A percentile compares a stretch with the other conserved stretches of the same genome.
phyloP scores from a whole-genome alignment of 2,113 vertebrate species.

The Bombycilla garrulus region DNA sequence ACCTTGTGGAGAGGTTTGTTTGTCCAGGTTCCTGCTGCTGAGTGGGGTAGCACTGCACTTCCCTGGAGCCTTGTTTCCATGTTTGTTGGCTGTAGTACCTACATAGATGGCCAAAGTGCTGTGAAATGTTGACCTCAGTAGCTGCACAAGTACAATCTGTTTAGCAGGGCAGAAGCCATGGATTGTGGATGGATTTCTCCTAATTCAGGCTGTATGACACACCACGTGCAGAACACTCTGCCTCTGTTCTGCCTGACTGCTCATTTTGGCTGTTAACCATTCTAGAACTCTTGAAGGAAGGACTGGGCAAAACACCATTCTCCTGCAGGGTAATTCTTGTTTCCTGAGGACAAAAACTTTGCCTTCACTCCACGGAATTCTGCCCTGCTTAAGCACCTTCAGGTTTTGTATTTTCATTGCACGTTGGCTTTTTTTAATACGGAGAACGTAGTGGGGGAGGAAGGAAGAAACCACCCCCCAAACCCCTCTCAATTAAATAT shows the following conservation, averaged over 20 bases:
- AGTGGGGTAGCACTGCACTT: neutral
- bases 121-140: neutral
- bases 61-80: neutral
- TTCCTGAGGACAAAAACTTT: neutral
- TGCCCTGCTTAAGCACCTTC: slow-evolving; percentile 20
- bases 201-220: neutral
- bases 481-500: neutral
- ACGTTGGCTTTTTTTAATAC: neutral
- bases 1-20: slow-evolving; percentile 47
- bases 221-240: neutral
- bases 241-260: neutral
- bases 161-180: slow-evolving; percentile 7
- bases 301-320: neutral
- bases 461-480: neutral
- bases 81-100: slow-evolving; percentile 31
- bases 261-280: neutral
- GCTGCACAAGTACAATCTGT: neutral
- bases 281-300: neutral
- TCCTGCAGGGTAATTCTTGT: neutral
- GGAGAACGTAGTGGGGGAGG: neutral
- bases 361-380: neutral
- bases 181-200: neutral
- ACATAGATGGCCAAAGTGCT: neutral
- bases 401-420: neutral
- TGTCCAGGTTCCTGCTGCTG: slow-evolving; percentile 40